Conservation (phyloP, 2,888 invertebrate genomes). For the Gnatocerus cornutus region DNA sequence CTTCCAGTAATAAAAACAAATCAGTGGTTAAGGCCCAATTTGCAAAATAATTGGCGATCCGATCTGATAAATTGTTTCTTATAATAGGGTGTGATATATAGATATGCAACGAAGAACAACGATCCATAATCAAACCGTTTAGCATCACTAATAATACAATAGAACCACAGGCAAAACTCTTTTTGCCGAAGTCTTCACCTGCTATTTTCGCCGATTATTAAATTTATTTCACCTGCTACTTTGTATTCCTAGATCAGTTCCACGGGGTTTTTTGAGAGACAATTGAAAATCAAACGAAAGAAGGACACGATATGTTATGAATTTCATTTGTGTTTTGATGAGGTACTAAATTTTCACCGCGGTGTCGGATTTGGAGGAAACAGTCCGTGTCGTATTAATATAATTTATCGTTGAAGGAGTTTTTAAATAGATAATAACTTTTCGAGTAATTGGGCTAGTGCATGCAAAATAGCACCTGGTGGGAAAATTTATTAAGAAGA, state of each 20-base stretch:
- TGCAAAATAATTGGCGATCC: constrained; percentile 46
- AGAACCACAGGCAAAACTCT: constrained; percentile 56
- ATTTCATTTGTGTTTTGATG: constrained; percentile 23
- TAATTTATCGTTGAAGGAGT: constrained; percentile 38
- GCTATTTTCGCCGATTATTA: constrained; percentile 55
- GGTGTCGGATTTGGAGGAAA: constrained; percentile 23
- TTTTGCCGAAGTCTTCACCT: constrained; percentile 54
- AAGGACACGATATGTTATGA: not conserved
- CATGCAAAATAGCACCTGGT: constrained; percentile 42
- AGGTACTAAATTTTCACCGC: constrained; percentile 36
- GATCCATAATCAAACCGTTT: constrained; percentile 57
- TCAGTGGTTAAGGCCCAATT: constrained; percentile 30
- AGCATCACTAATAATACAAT: constrained; percentile 57
- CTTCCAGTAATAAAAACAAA: constrained; percentile 32
- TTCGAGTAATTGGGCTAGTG: constrained; percentile 21
- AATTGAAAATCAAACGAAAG: not conserved
- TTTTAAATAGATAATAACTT: constrained; percentile 42
- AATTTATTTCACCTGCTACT: constrained; percentile 55
- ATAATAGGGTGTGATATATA: constrained; percentile 52
- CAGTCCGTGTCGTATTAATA: constrained; percentile 38
- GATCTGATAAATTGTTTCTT: constrained; percentile 50
- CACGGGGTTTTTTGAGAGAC: constrained; percentile 35
- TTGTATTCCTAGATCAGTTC: constrained; percentile 56
- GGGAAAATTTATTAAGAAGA: constrained; percentile 17
- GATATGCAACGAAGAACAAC: constrained; percentile 44